Percentiles rank a stretch among this genome's conserved stretches.
Conservation (phyloP, 2,797 vertebrate genomes). For the Pseudochromis fuscus region DNA sequence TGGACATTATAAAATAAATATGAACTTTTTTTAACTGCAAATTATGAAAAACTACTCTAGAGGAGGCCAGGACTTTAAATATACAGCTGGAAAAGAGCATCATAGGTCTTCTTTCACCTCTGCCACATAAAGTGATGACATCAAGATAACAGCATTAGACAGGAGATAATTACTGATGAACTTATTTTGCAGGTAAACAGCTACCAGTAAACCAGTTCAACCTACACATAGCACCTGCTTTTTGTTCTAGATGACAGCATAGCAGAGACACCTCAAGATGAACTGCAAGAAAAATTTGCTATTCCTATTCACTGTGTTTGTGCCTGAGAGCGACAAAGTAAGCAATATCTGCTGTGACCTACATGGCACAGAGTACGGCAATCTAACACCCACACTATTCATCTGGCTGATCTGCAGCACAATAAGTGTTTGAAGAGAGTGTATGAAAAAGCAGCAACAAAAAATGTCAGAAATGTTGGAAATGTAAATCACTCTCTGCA, state of each 20-base stretch:
- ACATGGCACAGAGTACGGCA: slow-evolving; percentile 33
- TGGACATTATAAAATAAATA: no score
- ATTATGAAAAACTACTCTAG: no score
- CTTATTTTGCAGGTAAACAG: slow-evolving; percentile 36
- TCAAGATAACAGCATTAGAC: slow-evolving; percentile 3
- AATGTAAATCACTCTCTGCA: background rate
- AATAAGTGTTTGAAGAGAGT: slow-evolving; percentile 36
- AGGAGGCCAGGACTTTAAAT: no score
- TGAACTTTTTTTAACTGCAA: no score
- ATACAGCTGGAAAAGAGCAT: no score
- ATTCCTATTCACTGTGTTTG: background rate
- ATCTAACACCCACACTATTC: slow-evolving; percentile 44
- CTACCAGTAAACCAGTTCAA: slow-evolving; percentile 23
- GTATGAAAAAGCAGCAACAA: slow-evolving; percentile 26
- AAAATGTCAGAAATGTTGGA: slow-evolving; percentile 14
- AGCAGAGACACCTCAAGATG: slow-evolving; percentile 8
- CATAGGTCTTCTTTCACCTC: no score
- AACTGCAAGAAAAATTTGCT: slow-evolving; percentile 31
- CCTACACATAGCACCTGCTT: slow-evolving; percentile 31
- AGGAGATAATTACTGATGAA: slow-evolving; percentile 25
- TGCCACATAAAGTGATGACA: background rate
- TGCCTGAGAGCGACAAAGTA: slow-evolving; percentile 5
- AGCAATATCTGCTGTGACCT: slow-evolving; percentile 39
- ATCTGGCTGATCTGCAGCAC: slow-evolving; percentile 31
- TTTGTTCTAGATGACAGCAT: slow-evolving; percentile 17